These are phyloP conservation scores for Apamea epomidion DNA, from an alignment of 2,888 invertebrate genomes.

Conservation along the genomic window DNA sequence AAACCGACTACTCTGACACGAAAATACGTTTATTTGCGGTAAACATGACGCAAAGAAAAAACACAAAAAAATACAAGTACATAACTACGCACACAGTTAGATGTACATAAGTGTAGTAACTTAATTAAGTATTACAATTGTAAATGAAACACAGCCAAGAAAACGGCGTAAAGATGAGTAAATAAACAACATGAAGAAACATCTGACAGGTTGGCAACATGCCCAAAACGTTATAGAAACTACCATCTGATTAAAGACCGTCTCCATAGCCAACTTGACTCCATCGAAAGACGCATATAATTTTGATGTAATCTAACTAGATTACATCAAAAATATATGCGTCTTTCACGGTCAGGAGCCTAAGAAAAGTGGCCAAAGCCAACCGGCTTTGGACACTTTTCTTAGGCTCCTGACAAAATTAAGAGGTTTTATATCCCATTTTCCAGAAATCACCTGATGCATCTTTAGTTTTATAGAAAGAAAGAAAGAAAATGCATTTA, in stretches of 20 bases:
- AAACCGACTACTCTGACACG: background rate
- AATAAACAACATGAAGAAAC: constrained; percentile 32
- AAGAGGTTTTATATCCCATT: background rate
- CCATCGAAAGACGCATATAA: background rate
- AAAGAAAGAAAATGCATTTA: no score
- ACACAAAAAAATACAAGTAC: no score
- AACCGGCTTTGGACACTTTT: constrained; percentile 9
- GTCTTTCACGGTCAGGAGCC: no score
- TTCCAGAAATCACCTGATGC: background rate
- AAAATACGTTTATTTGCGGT: no score
- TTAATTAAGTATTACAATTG: constrained; percentile 41
- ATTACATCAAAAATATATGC: no score
- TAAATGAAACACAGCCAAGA: constrained; percentile 38
- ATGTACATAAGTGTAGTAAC: no score
- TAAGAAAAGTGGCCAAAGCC: no score
- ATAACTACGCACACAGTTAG: no score
- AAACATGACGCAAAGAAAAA: no score
- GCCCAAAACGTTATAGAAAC: constrained; percentile 42
- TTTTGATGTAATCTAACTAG: background rate
- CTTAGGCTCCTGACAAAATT: background rate
- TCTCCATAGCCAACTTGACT: constrained; percentile 14
- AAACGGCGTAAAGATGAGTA: constrained; percentile 50
- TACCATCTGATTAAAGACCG: background rate
- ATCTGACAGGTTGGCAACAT: constrained; percentile 48
- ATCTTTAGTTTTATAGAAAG: no score